Evolutionary conservation across 2,888 invertebrate species (phyloP).

Genomic region (Sarcophaga carnaria): DNA sequence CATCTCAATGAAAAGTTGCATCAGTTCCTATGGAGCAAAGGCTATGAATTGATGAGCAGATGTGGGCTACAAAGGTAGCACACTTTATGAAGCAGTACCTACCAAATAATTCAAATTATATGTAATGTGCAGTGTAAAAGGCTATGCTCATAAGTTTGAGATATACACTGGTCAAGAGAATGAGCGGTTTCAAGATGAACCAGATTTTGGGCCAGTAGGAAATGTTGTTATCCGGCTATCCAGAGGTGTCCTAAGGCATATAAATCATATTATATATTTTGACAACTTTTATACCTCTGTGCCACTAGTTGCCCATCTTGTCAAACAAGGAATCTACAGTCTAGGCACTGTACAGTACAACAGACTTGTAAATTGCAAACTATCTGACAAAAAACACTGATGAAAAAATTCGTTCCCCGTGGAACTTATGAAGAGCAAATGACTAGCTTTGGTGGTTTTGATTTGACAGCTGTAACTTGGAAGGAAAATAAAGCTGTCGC

Average conservation of each 20-base stretch:
- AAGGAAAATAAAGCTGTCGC: constrained; percentile 31
- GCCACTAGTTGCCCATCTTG: constrained; percentile 22
- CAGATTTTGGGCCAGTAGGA: constrained; percentile 29
- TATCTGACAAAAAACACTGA: constrained; percentile 5
- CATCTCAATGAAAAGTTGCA: constrained; percentile 18
- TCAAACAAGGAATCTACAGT: constrained; percentile 27
- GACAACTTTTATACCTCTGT: constrained; percentile 27
- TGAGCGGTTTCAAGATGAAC: constrained; percentile 23
- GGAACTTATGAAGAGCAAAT: constrained; percentile 18
- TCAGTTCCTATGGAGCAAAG: constrained; percentile 24
- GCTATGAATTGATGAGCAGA: constrained; percentile 3
- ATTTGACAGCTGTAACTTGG: constrained; percentile 15
- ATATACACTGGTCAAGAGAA: constrained; percentile 30
- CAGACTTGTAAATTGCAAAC: constrained; percentile 19
- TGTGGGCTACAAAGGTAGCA: constrained; percentile 15
- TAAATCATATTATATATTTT: constrained; percentile 13
- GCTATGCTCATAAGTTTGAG: constrained; percentile 15
- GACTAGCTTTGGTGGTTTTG: constrained; percentile 9
- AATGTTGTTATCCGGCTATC: constrained; percentile 34
- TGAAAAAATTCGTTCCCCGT: constrained; percentile 19
- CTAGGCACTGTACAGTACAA: constrained; percentile 19
- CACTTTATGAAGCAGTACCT: constrained; percentile 15
- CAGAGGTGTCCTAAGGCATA: constrained; percentile 24
- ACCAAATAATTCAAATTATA: constrained; percentile 19
- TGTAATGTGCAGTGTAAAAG: constrained; percentile 33